Conservation (phyloP, 2,888 invertebrate genomes). For the Alloplasta piceator region DNA sequence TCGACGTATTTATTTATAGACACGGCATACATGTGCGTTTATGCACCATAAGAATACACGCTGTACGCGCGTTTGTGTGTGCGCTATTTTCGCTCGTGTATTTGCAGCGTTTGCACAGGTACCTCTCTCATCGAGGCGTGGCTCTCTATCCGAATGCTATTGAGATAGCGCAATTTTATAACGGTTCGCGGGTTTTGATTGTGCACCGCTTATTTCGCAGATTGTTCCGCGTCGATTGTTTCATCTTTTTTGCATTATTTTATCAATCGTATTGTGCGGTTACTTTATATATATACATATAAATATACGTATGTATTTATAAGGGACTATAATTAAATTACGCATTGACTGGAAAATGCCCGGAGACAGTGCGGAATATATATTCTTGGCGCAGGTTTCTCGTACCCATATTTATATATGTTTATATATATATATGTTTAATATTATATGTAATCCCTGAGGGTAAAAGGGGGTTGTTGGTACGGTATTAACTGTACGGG, state of each 20-base stretch:
- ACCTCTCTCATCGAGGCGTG: slow-evolving; percentile 54
- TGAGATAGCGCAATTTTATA: slow-evolving; percentile 60
- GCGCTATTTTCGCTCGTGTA: neutral
- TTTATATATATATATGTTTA: too few relatives aligned
- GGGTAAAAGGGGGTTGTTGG: slow-evolving; percentile 39
- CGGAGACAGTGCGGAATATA: slow-evolving; percentile 26
- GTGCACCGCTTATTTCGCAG: slow-evolving; percentile 25
- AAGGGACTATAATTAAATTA: slow-evolving; percentile 53
- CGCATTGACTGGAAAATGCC: slow-evolving; percentile 45
- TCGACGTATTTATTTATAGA: slow-evolving; percentile 65
- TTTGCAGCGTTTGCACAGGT: slow-evolving; percentile 56
- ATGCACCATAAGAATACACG: neutral
- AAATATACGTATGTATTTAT: neutral
- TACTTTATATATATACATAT: neutral
- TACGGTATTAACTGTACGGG: slow-evolving; percentile 57
- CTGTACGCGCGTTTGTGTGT: neutral
- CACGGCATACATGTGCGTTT: slow-evolving; percentile 14
- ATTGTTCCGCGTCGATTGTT: slow-evolving; percentile 34
- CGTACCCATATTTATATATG: neutral
- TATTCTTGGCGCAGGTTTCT: slow-evolving; percentile 60
- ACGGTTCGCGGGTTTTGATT: slow-evolving; percentile 37
- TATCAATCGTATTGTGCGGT: neutral
- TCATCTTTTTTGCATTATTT: slow-evolving; percentile 17
- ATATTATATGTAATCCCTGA: slow-evolving; percentile 23
- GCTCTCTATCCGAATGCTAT: slow-evolving; percentile 42